Evolutionary conservation across 2,797 vertebrate species (phyloP).

Genomic region (Anolis apletophallus): DNA sequence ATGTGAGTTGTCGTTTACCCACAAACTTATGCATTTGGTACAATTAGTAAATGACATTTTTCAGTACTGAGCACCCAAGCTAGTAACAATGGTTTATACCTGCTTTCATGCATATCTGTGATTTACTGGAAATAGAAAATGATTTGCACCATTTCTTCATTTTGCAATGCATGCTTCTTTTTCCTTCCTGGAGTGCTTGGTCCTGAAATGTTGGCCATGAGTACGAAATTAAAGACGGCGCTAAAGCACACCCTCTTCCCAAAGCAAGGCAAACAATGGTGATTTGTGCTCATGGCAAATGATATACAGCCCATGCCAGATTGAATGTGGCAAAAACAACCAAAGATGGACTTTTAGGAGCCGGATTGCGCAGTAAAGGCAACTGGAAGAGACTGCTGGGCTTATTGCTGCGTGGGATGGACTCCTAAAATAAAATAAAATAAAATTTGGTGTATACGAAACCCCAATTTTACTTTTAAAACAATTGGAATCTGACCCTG

Average conservation of each 20-base stretch:
- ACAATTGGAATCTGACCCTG: not conserved
- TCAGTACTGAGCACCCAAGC: too few relatives aligned
- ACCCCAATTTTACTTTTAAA: not conserved
- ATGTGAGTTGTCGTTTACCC: too few relatives aligned
- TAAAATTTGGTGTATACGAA: too few relatives aligned
- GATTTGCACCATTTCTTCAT: not conserved
- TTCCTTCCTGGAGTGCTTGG: not conserved
- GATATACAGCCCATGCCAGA: not conserved
- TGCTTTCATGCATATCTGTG: too few relatives aligned
- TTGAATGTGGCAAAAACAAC: not conserved
- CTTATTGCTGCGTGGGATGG: not conserved
- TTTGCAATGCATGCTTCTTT: not conserved
- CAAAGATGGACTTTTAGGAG: not conserved
- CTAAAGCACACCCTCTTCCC: not conserved
- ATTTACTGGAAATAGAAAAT: not conserved
- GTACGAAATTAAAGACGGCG: not conserved
- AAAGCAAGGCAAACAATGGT: not conserved
- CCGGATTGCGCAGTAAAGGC: not conserved
- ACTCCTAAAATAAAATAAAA: not conserved
- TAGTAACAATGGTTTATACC: too few relatives aligned
- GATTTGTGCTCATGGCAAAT: not conserved
- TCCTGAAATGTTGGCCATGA: not conserved
- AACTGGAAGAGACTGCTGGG: not conserved
- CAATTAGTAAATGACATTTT: too few relatives aligned
- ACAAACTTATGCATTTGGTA: too few relatives aligned